These are phyloP conservation scores for Marasmarcha lunaedactyla DNA, from an alignment of 2,888 invertebrate species.

Conservation along the genomic window DNA sequence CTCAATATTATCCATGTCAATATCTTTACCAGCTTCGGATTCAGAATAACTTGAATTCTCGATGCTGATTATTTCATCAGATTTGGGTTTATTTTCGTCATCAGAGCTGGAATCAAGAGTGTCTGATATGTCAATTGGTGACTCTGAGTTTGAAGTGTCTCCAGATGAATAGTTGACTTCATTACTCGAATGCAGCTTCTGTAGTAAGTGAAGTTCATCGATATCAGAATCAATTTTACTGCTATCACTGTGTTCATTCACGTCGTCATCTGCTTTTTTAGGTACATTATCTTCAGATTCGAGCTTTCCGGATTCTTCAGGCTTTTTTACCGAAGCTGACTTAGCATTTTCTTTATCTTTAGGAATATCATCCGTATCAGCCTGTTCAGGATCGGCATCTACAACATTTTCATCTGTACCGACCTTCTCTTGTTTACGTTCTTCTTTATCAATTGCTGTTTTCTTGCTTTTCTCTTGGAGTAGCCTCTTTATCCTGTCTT, in stretches of 20 bases:
- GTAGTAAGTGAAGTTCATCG: conserved; percentile 47
- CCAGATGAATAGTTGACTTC: conserved; percentile 30
- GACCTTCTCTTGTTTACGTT: conserved; percentile 3
- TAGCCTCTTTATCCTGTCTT: conserved; percentile 39
- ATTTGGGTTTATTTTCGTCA: conserved; percentile 16
- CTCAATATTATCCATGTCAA: conserved; percentile 8
- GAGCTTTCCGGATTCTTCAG: conserved; percentile 7
- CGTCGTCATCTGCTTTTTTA: conserved; percentile 13
- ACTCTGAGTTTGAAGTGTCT: conserved; percentile 40
- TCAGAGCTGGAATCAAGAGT: conserved; percentile 33
- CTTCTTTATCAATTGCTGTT: conserved; percentile 12
- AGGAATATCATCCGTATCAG: conserved; percentile 7
- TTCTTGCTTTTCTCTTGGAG: conserved; percentile 40
- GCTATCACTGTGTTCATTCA: conserved; percentile 22
- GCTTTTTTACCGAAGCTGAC: neutral
- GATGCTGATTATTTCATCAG: conserved; percentile 46
- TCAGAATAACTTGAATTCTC: conserved; percentile 59
- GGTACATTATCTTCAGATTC: conserved; percentile 15
- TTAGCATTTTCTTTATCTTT: neutral
- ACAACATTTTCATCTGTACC: conserved; percentile 12
- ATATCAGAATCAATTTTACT: conserved; percentile 38
- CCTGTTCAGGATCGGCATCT: conserved; percentile 12
- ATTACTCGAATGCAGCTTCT: conserved; percentile 42
- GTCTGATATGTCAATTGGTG: conserved; percentile 45
- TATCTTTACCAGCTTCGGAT: conserved; percentile 27